Conservation (phyloP, 2,797 vertebrate species). For the Poeciliopsis infans region DNA sequence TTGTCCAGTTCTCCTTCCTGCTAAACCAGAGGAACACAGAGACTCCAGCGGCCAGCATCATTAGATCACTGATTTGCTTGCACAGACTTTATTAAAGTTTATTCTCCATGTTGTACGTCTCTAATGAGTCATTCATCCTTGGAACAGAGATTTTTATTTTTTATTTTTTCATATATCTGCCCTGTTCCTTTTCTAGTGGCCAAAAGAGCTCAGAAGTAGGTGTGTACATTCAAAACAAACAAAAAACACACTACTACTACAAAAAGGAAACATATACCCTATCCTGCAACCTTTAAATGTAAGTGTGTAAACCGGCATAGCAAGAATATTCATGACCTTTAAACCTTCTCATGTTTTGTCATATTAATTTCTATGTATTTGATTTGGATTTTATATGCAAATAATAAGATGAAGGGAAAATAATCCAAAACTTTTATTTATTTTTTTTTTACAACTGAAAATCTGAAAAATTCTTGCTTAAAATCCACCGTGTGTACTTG, state of each 20-base stretch:
- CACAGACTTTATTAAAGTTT: conserved; percentile 1
- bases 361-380: not conserved
- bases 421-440: not conserved
- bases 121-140: conserved; percentile 1
- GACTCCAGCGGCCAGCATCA: conserved; percentile 6
- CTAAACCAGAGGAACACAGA: not conserved
- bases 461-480: not conserved
- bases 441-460: not conserved
- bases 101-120: conserved; percentile 8
- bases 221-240: not conserved
- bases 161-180: not conserved
- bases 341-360: not conserved
- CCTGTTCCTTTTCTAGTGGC: not conserved
- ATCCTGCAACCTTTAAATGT: not conserved
- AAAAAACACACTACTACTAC: no score
- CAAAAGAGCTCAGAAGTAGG: not conserved
- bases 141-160: not conserved
- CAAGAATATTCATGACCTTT: not conserved
- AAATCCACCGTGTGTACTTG: not conserved
- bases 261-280: not conserved
- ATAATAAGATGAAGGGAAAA: not conserved
- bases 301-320: not conserved
- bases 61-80: conserved; percentile 10
- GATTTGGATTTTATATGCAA: not conserved
- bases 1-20: conserved; percentile 3